phyloP scores from a whole-genome alignment of 2,797 vertebrate species.

The Simalia tracyae region DNA sequence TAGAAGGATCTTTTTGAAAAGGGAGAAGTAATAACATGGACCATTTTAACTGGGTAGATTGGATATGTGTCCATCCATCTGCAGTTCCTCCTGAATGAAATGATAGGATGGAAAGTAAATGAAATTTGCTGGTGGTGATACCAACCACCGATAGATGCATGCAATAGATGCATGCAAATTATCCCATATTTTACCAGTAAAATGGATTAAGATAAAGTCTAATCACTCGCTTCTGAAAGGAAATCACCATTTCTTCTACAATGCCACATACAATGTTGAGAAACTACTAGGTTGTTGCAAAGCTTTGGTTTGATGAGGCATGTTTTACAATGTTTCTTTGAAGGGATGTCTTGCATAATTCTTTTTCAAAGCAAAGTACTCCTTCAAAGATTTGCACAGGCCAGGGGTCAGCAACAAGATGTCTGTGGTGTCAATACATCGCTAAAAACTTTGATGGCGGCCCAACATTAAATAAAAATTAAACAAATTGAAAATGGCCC shows the following conservation, averaged over 20 bases:
- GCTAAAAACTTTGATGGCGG: not conserved
- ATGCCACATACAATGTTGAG: constrained; percentile 23
- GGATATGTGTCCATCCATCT: not conserved
- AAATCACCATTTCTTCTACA: constrained; percentile 39
- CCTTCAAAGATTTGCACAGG: not conserved
- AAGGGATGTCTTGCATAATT: not conserved
- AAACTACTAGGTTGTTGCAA: not conserved
- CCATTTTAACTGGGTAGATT: not conserved
- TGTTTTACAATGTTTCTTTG: not conserved
- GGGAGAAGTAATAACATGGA: not conserved
- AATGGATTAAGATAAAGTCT: not conserved
- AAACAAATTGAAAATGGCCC: not conserved
- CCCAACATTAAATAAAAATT: not conserved
- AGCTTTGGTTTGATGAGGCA: not conserved
- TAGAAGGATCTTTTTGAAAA: not conserved
- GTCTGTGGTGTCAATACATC: not conserved
- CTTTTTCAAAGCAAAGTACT: not conserved
- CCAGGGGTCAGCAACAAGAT: not conserved
- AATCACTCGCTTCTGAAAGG: constrained; percentile 40
- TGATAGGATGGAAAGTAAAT: not conserved
- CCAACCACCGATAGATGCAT: not conserved
- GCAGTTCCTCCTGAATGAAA: not conserved
- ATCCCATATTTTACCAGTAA: not conserved
- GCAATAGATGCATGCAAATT: not conserved
- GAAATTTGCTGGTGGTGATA: not conserved